Evolutionary conservation across 2,113 vertebrate species (phyloP).

Genomic region (Cyanoderma ruficeps): DNA sequence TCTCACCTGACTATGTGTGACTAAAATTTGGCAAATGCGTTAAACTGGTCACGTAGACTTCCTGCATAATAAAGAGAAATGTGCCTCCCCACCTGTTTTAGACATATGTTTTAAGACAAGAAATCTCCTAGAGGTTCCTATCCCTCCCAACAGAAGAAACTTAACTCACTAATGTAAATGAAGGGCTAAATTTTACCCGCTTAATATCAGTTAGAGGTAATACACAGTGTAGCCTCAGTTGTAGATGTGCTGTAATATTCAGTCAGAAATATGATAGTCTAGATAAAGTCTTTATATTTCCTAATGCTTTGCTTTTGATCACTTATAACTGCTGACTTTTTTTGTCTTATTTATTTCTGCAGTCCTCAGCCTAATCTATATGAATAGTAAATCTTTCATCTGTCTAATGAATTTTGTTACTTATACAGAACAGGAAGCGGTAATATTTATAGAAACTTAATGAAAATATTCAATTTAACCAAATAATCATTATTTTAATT

Average conservation of each 20-base stretch:
- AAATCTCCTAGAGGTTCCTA: background rate
- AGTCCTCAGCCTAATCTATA: background rate
- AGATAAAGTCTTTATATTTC: background rate
- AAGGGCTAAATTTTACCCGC: background rate
- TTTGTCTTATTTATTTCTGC: background rate
- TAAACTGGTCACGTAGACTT: background rate
- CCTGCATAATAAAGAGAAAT: background rate
- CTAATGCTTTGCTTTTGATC: background rate
- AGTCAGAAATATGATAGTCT: background rate
- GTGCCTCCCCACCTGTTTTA: background rate
- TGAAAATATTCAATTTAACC: background rate
- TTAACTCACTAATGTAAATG: background rate
- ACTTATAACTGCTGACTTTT: background rate
- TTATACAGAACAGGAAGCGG: background rate
- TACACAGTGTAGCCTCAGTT: background rate
- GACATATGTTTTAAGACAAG: background rate
- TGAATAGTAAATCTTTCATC: background rate
- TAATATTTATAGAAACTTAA: background rate
- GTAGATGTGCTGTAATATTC: background rate
- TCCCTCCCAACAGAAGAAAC: background rate
- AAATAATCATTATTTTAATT: background rate
- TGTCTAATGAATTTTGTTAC: background rate
- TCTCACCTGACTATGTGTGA: background rate
- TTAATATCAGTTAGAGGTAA: background rate
- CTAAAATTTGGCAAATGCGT: background rate